Conservation (phyloP, 2,888 invertebrate genomes). For the Oxyteleia sp. region DNA sequence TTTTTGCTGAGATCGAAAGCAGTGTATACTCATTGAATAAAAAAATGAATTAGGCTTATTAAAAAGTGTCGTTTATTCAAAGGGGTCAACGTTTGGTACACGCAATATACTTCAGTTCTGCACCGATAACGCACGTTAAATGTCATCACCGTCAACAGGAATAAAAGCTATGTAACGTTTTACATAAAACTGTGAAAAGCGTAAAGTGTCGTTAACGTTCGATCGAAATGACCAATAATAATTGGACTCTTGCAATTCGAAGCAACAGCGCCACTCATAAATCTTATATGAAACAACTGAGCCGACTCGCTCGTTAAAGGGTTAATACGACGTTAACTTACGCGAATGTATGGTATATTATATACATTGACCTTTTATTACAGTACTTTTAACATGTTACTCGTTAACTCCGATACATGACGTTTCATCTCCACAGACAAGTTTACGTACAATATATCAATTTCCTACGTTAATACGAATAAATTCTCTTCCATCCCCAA, state of each 20-base stretch:
- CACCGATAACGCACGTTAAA: slow-evolving; percentile 40
- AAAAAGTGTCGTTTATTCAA: too few species aligned
- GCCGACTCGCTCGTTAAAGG: background rate
- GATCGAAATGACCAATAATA: background rate
- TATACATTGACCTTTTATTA: background rate
- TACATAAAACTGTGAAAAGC: slow-evolving; percentile 37
- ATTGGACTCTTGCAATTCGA: background rate
- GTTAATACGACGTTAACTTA: background rate
- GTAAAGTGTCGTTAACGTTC: slow-evolving; percentile 8
- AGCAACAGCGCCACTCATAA: background rate
- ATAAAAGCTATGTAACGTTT: slow-evolving; percentile 62
- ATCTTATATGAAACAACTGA: background rate
- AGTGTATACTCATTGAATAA: too few species aligned
- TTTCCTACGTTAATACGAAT: background rate
- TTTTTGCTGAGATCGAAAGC: too few species aligned
- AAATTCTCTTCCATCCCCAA: too few species aligned
- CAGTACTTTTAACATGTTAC: background rate
- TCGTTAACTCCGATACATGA: too few species aligned
- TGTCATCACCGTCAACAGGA: slow-evolving; percentile 48
- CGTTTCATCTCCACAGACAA: too few species aligned
- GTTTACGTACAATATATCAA: too few species aligned
- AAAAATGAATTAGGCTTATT: too few species aligned
- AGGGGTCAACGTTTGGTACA: too few species aligned
- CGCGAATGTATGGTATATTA: background rate
- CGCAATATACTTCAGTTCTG: slow-evolving; percentile 25